A percentile compares a stretch with the other conserved stretches of the same genome.
Conservation (phyloP, 2,113 vertebrate species). For the Phasianus colchicus region DNA sequence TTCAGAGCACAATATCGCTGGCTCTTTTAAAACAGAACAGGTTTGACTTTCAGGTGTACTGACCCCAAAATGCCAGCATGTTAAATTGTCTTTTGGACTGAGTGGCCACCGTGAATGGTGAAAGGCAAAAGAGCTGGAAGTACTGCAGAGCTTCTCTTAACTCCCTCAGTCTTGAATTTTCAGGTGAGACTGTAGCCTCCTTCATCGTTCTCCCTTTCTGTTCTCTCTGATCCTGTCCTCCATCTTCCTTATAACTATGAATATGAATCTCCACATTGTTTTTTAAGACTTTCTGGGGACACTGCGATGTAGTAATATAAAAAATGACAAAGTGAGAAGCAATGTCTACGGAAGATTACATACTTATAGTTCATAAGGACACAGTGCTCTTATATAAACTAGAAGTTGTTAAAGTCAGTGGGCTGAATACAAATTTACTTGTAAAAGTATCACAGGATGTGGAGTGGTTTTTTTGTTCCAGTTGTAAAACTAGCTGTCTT, state of each 20-base stretch:
- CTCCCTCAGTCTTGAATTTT: not conserved
- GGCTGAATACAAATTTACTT: not conserved
- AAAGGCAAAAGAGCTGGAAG: not conserved
- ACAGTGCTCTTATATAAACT: not conserved
- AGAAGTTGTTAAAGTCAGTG: not conserved
- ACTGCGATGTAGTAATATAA: not conserved
- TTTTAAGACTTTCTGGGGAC: not conserved
- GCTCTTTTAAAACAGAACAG: not conserved
- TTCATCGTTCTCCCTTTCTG: not conserved
- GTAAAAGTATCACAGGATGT: not conserved
- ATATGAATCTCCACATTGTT: not conserved
- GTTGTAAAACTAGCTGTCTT: not conserved
- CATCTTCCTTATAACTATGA: not conserved
- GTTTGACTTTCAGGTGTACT: not conserved
- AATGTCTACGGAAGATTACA: not conserved
- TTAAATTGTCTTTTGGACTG: not conserved
- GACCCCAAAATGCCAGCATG: not conserved
- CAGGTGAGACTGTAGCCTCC: not conserved
- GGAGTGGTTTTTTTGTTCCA: not conserved
- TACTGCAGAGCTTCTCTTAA: not conserved
- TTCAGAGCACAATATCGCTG: not conserved
- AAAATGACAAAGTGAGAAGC: not conserved
- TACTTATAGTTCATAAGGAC: not conserved
- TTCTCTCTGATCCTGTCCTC: not conserved
- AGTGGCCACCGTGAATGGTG: not conserved